Base-by-base conservation (phyloP, 2,888 invertebrate genomes). In the Iselma pallidipennis region DNA sequence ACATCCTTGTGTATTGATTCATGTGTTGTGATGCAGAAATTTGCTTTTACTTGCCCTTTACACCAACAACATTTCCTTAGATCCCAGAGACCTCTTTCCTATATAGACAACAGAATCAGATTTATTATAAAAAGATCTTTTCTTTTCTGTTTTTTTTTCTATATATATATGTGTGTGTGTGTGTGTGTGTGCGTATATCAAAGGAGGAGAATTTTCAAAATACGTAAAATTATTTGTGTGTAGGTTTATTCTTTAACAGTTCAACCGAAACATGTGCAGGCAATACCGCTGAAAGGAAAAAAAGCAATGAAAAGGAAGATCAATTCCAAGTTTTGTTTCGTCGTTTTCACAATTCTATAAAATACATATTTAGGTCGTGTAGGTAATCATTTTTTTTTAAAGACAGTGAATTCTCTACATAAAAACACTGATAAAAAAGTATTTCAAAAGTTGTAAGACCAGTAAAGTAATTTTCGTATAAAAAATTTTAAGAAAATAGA, bases 1-100 rank as follows among this genome's bases (percentile, higher is more conserved):
- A 37, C 37, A 37, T 37, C 37, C 16, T 37, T 6, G 14, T 33
- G 52, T 58, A 62, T 62, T 62, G 62, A 62, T 62, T 61, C 58
- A 51, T 33, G 55, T 51, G 25, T 52, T 48, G 14, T 59, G 62
- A 62, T 62, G 62, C 62, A 62, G 62, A 62, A 62, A 59, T 62
- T 62, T 37, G 58, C 55, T 55, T 49, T 58, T 58, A 45, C 58
- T 62, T 61, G 57, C 54, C 50, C 55, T 61, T 61, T 61, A 50
- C 61, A 61, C 57, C 51, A 50, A 52, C 33, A 49, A 49, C 53
- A 37, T 57, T 55, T 42, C 31, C 49, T 57, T 48, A 49, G 54
- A 28, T 57, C 42, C 14, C 7, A 16, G 2, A 51, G 29, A 53
- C 33, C 33, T 58, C 52, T 48, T 58, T 45, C 29, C 7, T 52